A percentile compares a stretch with the other conserved stretches of the same genome.
These are phyloP conservation scores for Acipenser oxyrinchus DNA, from an alignment of 2,797 vertebrate species.

Conservation along the genomic window DNA sequence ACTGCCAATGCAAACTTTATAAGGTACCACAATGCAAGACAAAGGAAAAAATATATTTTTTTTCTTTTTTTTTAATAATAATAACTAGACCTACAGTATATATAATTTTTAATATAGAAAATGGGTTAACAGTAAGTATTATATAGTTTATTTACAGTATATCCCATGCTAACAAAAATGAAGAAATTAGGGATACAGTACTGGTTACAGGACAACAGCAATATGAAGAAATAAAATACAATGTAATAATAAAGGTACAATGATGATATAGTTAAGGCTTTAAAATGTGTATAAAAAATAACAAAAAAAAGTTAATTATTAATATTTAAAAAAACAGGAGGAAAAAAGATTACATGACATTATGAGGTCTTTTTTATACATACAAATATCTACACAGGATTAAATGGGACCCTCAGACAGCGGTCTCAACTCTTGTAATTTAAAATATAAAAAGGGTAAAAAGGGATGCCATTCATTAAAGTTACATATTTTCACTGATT, in stretches of 20 bases:
- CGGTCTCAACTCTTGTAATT: slow-evolving; percentile 55
- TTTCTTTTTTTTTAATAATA: slow-evolving; percentile 55
- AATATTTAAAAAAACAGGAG: slow-evolving; percentile 55
- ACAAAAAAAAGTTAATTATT: slow-evolving; percentile 52
- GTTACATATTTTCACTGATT: slow-evolving; percentile 54
- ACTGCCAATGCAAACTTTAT: slow-evolving; percentile 59
- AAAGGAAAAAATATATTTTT: slow-evolving; percentile 44
- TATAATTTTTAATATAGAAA: slow-evolving; percentile 76
- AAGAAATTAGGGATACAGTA: slow-evolving; percentile 61
- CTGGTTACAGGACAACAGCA: slow-evolving; percentile 83
- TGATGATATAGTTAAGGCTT: slow-evolving; percentile 83
- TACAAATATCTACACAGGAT: slow-evolving; percentile 41
- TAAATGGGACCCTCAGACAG: slow-evolving; percentile 43
- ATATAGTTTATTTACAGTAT: slow-evolving; percentile 82
- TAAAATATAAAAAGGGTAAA: slow-evolving; percentile 60
- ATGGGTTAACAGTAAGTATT: slow-evolving; percentile 72
- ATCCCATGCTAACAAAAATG: slow-evolving; percentile 76
- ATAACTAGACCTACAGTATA: slow-evolving; percentile 71
- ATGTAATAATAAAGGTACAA: slow-evolving; percentile 57
- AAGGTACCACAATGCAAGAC: slow-evolving; percentile 76
- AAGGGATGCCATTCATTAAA: slow-evolving; percentile 58
- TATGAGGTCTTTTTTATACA: slow-evolving; percentile 46
- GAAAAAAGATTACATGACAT: slow-evolving; percentile 53
- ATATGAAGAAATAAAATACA: slow-evolving; percentile 61
- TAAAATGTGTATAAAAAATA: slow-evolving; percentile 81